Evolutionary conservation across 2,888 invertebrate species (phyloP), one percentile per base, ranked within the genome.

Genomic region (Cerastis rubricosa): DNA sequence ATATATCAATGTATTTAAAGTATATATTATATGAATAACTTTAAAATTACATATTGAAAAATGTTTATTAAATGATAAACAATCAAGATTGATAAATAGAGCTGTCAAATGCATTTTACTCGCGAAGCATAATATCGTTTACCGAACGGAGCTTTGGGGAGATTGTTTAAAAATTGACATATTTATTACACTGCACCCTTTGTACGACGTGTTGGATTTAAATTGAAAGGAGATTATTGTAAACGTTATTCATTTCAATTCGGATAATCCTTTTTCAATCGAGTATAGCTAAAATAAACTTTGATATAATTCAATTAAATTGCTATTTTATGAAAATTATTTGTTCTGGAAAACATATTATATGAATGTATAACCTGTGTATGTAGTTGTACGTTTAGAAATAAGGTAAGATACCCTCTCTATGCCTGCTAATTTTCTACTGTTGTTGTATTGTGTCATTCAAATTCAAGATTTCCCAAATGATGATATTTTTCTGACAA

Each of bases 1-100:
- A 81, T 87, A 85, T 90, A 85, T 87, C 85, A 87, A 57, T 86
- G 79, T 84, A 84, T 80, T 85, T 79, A 83, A 85, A 82, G 74
- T 85, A 84, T 85, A 74, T 84, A 84, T 84, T 78, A 81, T 85
- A 85, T 82, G 54, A 57, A 80, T 86, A 85, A 86, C 74, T 85
- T 87, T 80, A 78, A 78, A 76, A 77, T 81, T 75, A 80, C 74
- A 73, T 80, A 71, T 75, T 70, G 75, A 74, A 71, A 81, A 77
- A 54, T 54, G 78, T 80, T 80, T 86, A 77, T 61, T 63, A 78
- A 77, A 68, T 70, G 25, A 70, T 76, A 70, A 85, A 76, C 74
- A 81, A 43, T 73, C 25, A 40, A 76, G 5, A 80, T 79, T 80
- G 61, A 79, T 80, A 72, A 80, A 71, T 71, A 68, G n/a, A 69